phyloP scores from a whole-genome alignment of 2,113 vertebrate species.

The Amphilophus citrinellus region DNA sequence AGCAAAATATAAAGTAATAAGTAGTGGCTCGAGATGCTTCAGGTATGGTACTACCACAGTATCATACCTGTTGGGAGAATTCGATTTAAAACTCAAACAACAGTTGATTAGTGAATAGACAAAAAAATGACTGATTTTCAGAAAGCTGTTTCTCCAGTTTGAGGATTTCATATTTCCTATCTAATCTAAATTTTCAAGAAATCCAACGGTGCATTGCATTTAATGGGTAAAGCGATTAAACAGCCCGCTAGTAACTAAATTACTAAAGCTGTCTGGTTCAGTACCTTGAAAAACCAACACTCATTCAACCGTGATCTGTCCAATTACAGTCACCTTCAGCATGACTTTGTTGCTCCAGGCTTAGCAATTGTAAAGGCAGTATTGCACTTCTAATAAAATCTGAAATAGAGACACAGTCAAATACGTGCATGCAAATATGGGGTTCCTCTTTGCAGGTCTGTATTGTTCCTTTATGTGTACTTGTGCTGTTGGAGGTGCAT shows the following conservation, averaged over 20 bases:
- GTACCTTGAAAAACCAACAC: neutral
- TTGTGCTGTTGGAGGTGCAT: neutral
- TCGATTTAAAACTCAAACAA: neutral
- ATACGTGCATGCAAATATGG: slow-evolving; percentile 33
- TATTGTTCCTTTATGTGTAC: neutral
- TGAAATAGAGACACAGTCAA: slow-evolving; percentile 7
- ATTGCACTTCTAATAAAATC: slow-evolving; percentile 26
- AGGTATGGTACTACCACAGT: neutral
- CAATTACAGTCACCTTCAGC: slow-evolving; percentile 46
- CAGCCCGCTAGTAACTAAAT: neutral
- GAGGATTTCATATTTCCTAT: neutral
- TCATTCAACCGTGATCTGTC: neutral
- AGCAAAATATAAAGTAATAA: neutral
- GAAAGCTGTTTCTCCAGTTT: neutral
- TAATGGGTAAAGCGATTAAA: neutral
- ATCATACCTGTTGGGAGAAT: neutral
- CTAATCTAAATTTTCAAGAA: neutral
- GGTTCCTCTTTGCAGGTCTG: neutral
- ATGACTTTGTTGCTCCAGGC: slow-evolving; percentile 10
- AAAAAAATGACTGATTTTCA: neutral
- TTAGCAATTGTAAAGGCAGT: slow-evolving; percentile 21
- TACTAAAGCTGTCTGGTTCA: neutral
- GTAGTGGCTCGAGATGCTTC: neutral
- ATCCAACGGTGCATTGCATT: neutral
- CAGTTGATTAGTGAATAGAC: neutral